Percentiles rank a stretch among this genome's conserved stretches.
These are phyloP conservation scores for Drosophila kanapiae DNA, from an alignment of 1,140 invertebrate genomes.

Conservation along the genomic window DNA sequence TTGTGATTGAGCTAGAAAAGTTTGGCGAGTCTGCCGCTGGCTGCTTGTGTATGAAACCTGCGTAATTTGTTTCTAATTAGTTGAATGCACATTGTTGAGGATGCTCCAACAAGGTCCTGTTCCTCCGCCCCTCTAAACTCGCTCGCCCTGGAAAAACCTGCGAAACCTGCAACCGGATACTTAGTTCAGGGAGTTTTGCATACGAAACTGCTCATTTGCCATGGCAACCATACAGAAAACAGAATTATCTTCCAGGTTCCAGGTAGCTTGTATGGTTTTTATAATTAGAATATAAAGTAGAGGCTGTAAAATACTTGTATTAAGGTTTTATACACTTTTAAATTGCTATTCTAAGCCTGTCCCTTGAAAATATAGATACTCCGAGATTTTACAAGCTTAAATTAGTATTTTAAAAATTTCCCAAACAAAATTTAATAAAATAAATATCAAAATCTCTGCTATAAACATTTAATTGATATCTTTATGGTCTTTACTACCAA, in stretches of 20 bases:
- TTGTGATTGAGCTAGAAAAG: slow-evolving; percentile 78
- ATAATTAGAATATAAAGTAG: not conserved
- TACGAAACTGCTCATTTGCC: slow-evolving; percentile 36
- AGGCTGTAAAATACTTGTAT: not conserved
- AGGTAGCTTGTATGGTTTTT: not conserved
- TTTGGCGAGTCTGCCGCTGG: slow-evolving; percentile 40
- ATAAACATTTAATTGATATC: not conserved
- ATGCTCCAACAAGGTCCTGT: slow-evolving; percentile 26
- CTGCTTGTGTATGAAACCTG: slow-evolving; percentile 74
- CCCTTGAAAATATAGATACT: not conserved
- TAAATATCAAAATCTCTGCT: not conserved
- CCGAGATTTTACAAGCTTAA: no score
- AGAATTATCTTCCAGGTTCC: not conserved
- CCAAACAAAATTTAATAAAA: not conserved
- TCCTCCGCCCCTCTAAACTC: not conserved
- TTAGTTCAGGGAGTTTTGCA: slow-evolving; percentile 36
- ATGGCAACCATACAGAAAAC: not conserved
- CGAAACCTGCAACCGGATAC: slow-evolving; percentile 15
- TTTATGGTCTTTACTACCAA: no score
- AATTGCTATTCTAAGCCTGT: no score
- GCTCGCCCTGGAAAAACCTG: not conserved
- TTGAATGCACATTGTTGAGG: slow-evolving; percentile 76
- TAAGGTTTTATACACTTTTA: not conserved
- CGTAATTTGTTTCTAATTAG: slow-evolving; percentile 83
- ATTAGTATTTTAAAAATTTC: no score